Conservation (phyloP, 2,888 invertebrate genomes). For the Stramonita haemastoma region DNA sequence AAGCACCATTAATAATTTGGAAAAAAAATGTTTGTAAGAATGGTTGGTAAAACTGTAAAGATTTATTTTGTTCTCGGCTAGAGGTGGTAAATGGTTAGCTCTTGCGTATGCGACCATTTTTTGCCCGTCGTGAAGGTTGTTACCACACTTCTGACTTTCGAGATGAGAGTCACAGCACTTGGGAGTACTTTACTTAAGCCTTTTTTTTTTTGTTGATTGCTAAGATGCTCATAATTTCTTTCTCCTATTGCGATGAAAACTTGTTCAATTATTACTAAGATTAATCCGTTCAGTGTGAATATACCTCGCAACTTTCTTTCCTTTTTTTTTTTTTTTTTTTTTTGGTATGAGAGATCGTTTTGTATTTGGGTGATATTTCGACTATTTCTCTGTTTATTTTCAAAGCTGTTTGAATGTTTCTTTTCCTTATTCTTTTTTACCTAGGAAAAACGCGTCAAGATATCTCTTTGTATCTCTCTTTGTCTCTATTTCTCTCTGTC, state of each 20-base stretch:
- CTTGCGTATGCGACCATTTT: too few relatives aligned
- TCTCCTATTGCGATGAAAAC: not conserved
- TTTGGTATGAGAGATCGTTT: not conserved
- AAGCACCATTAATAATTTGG: too few relatives aligned
- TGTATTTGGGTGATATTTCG: not conserved
- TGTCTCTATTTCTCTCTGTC: slow-evolving; percentile 8
- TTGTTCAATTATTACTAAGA: not conserved
- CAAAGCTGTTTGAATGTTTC: not conserved
- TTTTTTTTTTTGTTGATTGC: not conserved
- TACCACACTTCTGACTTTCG: too few relatives aligned
- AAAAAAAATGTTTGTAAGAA: too few relatives aligned
- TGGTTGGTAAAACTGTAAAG: too few relatives aligned
- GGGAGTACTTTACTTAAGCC: not conserved
- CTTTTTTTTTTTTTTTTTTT: not conserved
- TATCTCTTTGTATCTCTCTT: not conserved
- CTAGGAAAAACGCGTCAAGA: too few relatives aligned
- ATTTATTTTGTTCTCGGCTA: too few relatives aligned
- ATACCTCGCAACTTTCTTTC: not conserved
- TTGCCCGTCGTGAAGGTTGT: too few relatives aligned
- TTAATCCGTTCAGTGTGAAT: not conserved
- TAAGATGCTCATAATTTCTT: not conserved
- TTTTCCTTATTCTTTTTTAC: too few relatives aligned
- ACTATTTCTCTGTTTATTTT: not conserved
- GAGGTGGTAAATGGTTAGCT: too few relatives aligned
- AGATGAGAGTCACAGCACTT: not conserved